phyloP scores from a whole-genome alignment of 2,888 invertebrate species.

The Diarsia rubi region DNA sequence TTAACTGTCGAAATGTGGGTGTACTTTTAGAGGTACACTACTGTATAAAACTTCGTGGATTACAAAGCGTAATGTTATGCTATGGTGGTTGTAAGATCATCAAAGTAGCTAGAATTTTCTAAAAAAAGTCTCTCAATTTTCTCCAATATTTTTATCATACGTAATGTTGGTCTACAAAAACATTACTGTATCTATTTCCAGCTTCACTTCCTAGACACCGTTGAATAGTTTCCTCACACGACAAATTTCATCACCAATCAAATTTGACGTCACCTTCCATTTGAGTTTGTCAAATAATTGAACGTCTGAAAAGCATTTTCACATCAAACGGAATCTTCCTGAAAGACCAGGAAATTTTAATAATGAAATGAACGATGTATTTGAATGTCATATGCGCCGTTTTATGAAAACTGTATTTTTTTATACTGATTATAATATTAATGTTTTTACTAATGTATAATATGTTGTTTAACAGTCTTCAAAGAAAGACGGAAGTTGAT shows the following conservation, averaged over 20 bases:
- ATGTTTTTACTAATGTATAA: slow-evolving; percentile 13
- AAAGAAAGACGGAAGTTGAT: slow-evolving; percentile 22
- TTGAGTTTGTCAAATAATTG: slow-evolving; percentile 44
- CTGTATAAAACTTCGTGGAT: too few relatives aligned
- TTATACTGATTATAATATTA: slow-evolving; percentile 20
- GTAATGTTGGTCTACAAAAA: not conserved
- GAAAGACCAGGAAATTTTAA: slow-evolving; percentile 53
- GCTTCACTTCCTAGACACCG: slow-evolving; percentile 18
- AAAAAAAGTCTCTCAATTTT: not conserved
- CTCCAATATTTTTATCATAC: not conserved
- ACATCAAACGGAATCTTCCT: slow-evolving; percentile 48
- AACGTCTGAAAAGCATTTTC: slow-evolving; percentile 26
- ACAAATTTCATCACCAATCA: slow-evolving; percentile 31
- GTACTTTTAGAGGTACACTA: too few relatives aligned
- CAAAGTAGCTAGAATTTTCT: not conserved
- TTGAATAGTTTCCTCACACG: slow-evolving; percentile 10
- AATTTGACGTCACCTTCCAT: slow-evolving; percentile 44
- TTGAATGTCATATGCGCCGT: slow-evolving; percentile 14
- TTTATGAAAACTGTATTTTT: slow-evolving; percentile 25
- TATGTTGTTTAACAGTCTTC: slow-evolving; percentile 21
- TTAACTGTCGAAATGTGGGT: too few relatives aligned
- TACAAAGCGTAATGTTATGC: too few relatives aligned
- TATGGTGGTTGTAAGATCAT: too few relatives aligned
- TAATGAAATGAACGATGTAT: slow-evolving; percentile 18
- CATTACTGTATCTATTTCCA: not conserved